A percentile compares a stretch with the other conserved stretches of the same genome.
These are phyloP conservation scores for Eueides isabella DNA, from an alignment of 1,140 invertebrate species.

Conservation along the genomic window DNA sequence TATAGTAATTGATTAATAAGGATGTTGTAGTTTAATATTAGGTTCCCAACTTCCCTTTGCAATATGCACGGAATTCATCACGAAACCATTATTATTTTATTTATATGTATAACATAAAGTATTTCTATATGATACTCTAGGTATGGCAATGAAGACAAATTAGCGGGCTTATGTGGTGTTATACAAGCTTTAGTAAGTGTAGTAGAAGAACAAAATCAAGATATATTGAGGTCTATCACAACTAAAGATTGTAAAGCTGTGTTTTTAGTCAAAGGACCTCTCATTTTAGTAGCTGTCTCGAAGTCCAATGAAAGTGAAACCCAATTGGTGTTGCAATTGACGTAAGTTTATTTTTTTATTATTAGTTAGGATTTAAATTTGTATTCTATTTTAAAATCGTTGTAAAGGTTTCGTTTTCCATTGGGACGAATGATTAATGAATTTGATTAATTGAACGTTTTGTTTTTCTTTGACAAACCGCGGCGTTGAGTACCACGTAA, in stretches of 20 bases:
- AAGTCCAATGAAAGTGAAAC: conserved; percentile 91
- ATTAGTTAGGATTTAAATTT: neutral
- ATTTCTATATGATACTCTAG: conserved; percentile 78
- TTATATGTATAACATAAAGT: no score
- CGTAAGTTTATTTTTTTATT: conserved; percentile 83
- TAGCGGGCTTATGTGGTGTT: conserved; percentile 96
- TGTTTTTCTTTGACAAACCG: no score
- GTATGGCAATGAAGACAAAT: conserved; percentile 96
- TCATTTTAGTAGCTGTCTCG: conserved; percentile 95
- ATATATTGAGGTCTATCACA: conserved; percentile 92
- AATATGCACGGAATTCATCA: no score
- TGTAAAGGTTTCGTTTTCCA: no score
- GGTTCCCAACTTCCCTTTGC: no score
- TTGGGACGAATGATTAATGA: no score
- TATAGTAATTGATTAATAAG: no score
- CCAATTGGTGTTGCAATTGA: conserved; percentile 93
- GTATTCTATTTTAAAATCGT: no score
- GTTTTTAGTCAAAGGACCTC: conserved; percentile 92
- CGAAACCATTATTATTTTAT: no score
- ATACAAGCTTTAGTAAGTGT: conserved; percentile 98
- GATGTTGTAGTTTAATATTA: no score
- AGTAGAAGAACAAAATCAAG: conserved; percentile 90
- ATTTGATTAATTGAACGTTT: no score
- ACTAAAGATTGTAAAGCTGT: conserved; percentile 94
- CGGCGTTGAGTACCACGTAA: no score